Conservation (phyloP, 2,888 invertebrate species). For the Heliconius erato region DNA sequence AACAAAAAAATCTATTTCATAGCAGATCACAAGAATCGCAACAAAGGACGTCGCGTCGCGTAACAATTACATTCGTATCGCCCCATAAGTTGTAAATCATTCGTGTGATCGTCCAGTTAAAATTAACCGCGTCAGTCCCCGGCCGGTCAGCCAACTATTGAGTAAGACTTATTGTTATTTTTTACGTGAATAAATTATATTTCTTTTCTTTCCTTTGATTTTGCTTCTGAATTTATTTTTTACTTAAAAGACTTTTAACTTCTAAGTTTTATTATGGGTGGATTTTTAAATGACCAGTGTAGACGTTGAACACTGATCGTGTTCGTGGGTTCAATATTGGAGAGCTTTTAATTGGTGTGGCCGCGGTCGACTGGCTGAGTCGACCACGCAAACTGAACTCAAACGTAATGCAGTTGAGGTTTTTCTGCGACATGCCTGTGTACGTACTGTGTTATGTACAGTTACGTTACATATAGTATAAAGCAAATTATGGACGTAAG, state of each 20-base stretch:
- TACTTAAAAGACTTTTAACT: not conserved
- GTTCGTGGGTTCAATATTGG: no score
- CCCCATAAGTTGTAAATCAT: slow-evolving; percentile 48
- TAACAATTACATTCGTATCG: slow-evolving; percentile 28
- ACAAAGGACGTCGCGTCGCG: not conserved
- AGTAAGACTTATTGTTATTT: slow-evolving; percentile 33
- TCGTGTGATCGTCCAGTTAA: slow-evolving; percentile 54
- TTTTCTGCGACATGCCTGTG: no score
- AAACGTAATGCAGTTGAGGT: no score
- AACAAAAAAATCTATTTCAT: not conserved
- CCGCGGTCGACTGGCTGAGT: no score
- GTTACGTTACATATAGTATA: no score
- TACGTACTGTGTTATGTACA: no score
- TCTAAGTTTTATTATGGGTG: not conserved
- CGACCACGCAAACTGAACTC: no score
- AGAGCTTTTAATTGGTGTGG: no score
- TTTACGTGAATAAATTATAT: slow-evolving; percentile 11
- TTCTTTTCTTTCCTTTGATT: not conserved
- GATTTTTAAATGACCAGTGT: not conserved
- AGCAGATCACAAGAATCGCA: slow-evolving; percentile 3
- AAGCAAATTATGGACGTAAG: no score
- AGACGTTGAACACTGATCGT: not conserved
- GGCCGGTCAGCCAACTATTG: slow-evolving; percentile 46
- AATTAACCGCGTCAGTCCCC: slow-evolving; percentile 53
- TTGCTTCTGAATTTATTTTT: not conserved